Evolutionary conservation across 2,113 vertebrate species (phyloP).

Genomic region (Phaethornis superciliosus): DNA sequence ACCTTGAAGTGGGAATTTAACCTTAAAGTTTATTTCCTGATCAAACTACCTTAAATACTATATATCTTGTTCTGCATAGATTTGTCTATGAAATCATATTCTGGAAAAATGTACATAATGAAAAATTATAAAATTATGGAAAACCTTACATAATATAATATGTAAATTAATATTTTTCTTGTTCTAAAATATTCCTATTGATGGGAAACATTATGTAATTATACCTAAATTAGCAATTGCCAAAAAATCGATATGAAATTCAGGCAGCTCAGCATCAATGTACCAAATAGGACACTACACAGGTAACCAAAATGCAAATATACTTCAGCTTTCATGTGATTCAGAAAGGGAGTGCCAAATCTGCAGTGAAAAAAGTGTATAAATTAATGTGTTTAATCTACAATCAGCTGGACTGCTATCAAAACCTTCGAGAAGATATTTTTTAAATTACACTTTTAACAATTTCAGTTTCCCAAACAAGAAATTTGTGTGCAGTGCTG

Average conservation of each 20-base stretch:
- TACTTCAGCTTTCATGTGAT: background rate
- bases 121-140: background rate
- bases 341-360: background rate
- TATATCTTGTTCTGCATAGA: background rate
- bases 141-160: background rate
- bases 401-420: background rate
- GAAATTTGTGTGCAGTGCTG: background rate
- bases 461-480: background rate
- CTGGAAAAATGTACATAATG: background rate
- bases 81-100: background rate
- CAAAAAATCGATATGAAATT: background rate
- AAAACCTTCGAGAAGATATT: background rate
- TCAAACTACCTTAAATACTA: background rate
- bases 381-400: background rate
- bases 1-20: conserved; percentile 8
- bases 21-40: background rate
- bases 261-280: background rate
- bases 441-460: background rate
- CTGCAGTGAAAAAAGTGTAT: background rate
- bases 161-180: background rate
- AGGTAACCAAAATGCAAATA: background rate
- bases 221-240: background rate
- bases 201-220: background rate
- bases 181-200: background rate
- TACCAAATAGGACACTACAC: background rate